phyloP scores from a whole-genome alignment of 2,113 vertebrate species.

The Smithornis capensis region DNA sequence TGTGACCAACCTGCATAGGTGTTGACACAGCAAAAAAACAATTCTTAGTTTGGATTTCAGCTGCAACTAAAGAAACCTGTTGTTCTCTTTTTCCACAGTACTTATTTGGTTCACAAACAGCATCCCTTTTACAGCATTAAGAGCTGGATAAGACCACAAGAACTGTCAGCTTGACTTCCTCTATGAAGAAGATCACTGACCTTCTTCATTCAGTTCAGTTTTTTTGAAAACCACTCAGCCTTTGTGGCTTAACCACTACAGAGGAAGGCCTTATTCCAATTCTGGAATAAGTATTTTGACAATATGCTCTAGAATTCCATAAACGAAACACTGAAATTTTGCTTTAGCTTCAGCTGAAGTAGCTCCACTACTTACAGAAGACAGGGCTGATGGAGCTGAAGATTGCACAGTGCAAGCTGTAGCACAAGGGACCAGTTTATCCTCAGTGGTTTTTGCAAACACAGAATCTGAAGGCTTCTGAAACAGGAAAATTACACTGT shows the following conservation, averaged over 20 bases:
- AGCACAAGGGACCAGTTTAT: conserved; percentile 25
- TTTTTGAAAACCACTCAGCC: not conserved
- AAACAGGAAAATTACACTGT: not conserved
- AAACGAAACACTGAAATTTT: not conserved
- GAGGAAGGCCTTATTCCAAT: not conserved
- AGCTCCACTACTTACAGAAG: conserved; percentile 53
- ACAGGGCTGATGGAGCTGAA: not conserved
- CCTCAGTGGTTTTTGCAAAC: not conserved
- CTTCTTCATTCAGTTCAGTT: not conserved
- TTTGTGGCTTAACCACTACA: rapidly evolving
- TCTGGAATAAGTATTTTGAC: not conserved
- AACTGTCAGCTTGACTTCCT: not conserved
- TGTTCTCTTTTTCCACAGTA: not conserved
- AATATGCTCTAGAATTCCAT: rapidly evolving
- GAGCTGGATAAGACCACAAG: not conserved
- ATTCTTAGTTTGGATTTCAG: not conserved
- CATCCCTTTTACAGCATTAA: not conserved
- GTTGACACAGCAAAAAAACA: not conserved
- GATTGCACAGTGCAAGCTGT: conserved; percentile 56
- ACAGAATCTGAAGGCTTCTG: not conserved
- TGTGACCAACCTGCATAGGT: not conserved
- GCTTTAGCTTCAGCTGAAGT: not conserved
- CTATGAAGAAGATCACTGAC: not conserved
- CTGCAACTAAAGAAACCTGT: not conserved
- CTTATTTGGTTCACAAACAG: not conserved